A percentile compares a stretch with the other conserved stretches of the same genome.
Evolutionary conservation across 2,888 invertebrate species (phyloP).

Genomic region (Phalangium opilio): DNA sequence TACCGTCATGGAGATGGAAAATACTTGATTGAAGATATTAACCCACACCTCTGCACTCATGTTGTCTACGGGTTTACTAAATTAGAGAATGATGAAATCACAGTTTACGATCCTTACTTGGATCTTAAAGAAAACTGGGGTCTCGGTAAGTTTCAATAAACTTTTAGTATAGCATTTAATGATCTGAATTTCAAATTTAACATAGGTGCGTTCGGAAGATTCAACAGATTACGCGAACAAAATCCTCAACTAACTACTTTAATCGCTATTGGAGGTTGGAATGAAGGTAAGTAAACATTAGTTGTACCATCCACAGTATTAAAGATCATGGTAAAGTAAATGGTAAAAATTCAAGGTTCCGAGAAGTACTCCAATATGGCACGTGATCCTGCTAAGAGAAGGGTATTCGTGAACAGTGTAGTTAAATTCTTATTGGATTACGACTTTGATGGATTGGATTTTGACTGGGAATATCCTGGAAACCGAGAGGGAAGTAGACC

Average conservation of each 20-base stretch:
- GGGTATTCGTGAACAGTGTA: slow-evolving; percentile 41
- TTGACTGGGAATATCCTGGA: slow-evolving; percentile 68
- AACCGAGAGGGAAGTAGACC: slow-evolving; percentile 58
- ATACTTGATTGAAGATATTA: slow-evolving; percentile 9
- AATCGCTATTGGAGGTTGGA: slow-evolving; percentile 46
- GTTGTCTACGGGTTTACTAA: slow-evolving; percentile 16
- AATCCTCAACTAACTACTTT: slow-evolving; percentile 43
- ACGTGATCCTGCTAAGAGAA: slow-evolving; percentile 26
- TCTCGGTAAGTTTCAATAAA: slow-evolving; percentile 8
- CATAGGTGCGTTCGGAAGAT: slow-evolving; percentile 27
- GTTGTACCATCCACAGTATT: too few species aligned
- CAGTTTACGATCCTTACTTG: slow-evolving; percentile 13
- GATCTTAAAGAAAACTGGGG: slow-evolving; percentile 18
- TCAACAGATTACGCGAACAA: slow-evolving; percentile 25
- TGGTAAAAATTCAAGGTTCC: too few species aligned
- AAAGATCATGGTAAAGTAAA: too few species aligned
- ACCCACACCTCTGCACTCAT: slow-evolving; percentile 14
- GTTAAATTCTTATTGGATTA: slow-evolving; percentile 48
- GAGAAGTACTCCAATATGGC: slow-evolving; percentile 38
- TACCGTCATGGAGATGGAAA: slow-evolving; percentile 1
- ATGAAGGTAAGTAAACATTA: slow-evolving; percentile 36
- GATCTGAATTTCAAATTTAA: too few species aligned
- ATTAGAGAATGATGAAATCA: slow-evolving; percentile 10
- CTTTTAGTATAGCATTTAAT: too few species aligned
- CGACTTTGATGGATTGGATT: slow-evolving; percentile 62